Conservation (phyloP, 2,113 vertebrate genomes). For the Microtus ochrogaster region DNA sequence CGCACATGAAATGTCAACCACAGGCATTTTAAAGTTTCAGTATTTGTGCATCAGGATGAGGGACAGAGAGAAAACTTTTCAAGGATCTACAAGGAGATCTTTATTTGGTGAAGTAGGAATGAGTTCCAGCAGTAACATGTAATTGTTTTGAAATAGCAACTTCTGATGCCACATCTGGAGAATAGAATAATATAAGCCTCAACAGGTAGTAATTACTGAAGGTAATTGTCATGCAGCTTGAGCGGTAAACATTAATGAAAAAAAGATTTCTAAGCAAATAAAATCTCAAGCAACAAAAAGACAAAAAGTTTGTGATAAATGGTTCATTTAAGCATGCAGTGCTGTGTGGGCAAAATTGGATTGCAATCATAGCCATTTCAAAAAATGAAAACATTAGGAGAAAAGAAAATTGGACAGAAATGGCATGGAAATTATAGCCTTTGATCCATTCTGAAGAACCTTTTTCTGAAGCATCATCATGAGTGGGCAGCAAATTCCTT, state of each 20-base stretch:
- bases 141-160: conserved; percentile 82
- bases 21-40: conserved; percentile 25
- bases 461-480: conserved; percentile 85
- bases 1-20: neutral
- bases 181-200: conserved; percentile 82
- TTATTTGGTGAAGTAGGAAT: conserved; percentile 74
- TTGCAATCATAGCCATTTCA: conserved; percentile 89
- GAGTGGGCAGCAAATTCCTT: conserved; percentile 86
- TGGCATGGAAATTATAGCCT: conserved; percentile 89
- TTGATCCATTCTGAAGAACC: conserved; percentile 86
- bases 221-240: conserved; percentile 84
- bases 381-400: conserved; percentile 87
- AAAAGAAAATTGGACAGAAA: conserved; percentile 90
- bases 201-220: conserved; percentile 88
- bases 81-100: conserved; percentile 57
- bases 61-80: conserved; percentile 49
- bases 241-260: conserved; percentile 85
- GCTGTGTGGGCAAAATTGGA: conserved; percentile 88
- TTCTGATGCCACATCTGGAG: conserved; percentile 82
- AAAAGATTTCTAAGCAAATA: conserved; percentile 86
- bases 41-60: conserved; percentile 51
- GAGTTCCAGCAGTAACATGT: conserved; percentile 75
- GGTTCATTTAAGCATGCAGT: conserved; percentile 87
- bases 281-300: conserved; percentile 84
- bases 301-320: conserved; percentile 88